Evolutionary conservation across 2,888 invertebrate genomes (phyloP), one percentile per base, ranked within the genome.

Genomic region (Drosophila robusta): DNA sequence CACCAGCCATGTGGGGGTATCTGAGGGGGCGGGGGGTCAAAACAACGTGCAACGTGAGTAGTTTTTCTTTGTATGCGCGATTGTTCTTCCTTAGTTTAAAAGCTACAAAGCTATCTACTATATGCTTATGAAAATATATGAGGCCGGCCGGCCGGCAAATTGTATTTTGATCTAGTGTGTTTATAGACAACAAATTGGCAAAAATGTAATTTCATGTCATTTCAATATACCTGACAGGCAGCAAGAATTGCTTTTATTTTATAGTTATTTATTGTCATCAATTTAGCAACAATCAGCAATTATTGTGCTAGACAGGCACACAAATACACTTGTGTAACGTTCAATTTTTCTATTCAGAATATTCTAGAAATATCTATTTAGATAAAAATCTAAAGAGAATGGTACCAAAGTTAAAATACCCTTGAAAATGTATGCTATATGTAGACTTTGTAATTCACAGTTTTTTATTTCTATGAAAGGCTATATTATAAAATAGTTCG

Each of bases 121-220:
- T 29, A 14, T 34, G 5, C 29, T 3, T 12, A 24, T 22, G 26
- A 29, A 29, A 29, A 26, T 8, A 12, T 38, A 14, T 57, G 34
- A 24, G 16, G 12, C 18, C 18, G 34, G 65, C 70, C 75, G 75
- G 71, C 73, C 52, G 64, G 70, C 50, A 52, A 50, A 55, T 45
- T 32, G 26, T 14, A 44, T 39, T 55, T 39, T 14, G 14, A 5
- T 44, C 29, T n/a, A n/a, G 9, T 24, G 22, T 39, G n/a, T 41
- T 36, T 44, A 16, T 9, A 39, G 11, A 34, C 11, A 34, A 34
- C 12, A 34, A 12, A 34, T 34, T 34, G 34, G 12, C 9, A 8
- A 29, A 8, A 7, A 29, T 29, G 9, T 29, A 3, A 29, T 29
- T 29, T 29, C 29, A 29, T 29, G 9, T 29, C 3, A 29, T 29